Percentiles rank a stretch among this genome's conserved stretches.
Evolutionary conservation across 2,888 invertebrate genomes (phyloP).

Genomic region (Machimus atricapillus): DNA sequence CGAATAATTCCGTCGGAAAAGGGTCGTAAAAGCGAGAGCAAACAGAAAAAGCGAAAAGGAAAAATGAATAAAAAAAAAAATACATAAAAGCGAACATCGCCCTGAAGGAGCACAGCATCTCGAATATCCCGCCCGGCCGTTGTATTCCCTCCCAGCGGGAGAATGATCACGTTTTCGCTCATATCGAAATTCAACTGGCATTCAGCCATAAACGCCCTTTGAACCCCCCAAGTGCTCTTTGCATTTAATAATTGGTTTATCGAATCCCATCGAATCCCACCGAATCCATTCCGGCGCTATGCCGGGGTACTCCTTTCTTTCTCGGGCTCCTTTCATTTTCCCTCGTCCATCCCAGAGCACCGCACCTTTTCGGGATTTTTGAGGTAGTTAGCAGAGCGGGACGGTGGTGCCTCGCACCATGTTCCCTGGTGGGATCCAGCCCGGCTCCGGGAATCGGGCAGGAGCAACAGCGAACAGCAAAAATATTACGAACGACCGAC

Average conservation of each 20-base stretch:
- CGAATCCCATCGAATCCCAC: neutral
- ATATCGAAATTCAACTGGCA: slow-evolving; percentile 25
- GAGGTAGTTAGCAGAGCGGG: neutral
- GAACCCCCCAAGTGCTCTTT: slow-evolving; percentile 16
- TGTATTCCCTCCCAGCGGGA: neutral
- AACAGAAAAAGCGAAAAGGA: neutral
- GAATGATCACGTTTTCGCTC: slow-evolving; percentile 13
- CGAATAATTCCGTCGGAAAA: neutral
- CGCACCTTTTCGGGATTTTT: neutral
- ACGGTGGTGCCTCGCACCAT: neutral
- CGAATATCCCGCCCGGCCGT: neutral
- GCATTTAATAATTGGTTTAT: slow-evolving; percentile 31
- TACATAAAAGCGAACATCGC: neutral
- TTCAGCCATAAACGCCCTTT: slow-evolving; percentile 30
- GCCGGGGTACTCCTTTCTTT: neutral
- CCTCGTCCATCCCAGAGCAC: neutral
- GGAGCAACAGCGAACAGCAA: neutral
- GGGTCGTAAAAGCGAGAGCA: neutral
- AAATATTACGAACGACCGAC: neutral
- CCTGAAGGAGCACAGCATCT: neutral
- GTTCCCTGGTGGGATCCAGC: neutral
- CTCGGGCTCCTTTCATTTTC: neutral
- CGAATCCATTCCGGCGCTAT: neutral
- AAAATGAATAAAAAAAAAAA: no score
- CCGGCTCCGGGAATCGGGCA: neutral